These are phyloP conservation scores for Drosophila kuntzei DNA, from an alignment of 2,888 invertebrate genomes.

Conservation along the genomic window DNA sequence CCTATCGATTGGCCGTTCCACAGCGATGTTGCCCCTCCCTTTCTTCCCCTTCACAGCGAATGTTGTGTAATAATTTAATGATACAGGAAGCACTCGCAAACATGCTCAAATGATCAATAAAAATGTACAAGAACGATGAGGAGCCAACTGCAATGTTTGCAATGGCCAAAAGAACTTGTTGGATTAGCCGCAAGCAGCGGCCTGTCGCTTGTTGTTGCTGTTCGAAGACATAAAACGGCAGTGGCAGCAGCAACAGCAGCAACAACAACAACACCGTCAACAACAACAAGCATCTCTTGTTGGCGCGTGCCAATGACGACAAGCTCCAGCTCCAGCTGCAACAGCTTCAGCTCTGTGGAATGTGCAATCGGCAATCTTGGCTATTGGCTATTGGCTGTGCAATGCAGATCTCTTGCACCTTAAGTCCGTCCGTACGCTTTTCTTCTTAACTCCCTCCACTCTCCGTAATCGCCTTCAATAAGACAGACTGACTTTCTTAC, in stretches of 20 bases:
- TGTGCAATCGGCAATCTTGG: slow-evolving; percentile 67
- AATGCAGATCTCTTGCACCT: slow-evolving; percentile 23
- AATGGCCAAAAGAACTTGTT: slow-evolving; percentile 65
- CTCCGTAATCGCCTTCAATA: slow-evolving; percentile 46
- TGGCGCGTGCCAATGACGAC: slow-evolving; percentile 73
- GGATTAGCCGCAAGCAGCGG: slow-evolving; percentile 74
- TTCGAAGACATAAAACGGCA: slow-evolving; percentile 58
- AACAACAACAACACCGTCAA: slow-evolving; percentile 24
- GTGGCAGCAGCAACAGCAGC: slow-evolving; percentile 38
- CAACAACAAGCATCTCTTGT: slow-evolving; percentile 59
- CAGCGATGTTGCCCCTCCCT: slow-evolving; percentile 1
- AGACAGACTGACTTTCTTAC: slow-evolving; percentile 23
- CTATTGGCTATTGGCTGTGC: slow-evolving; percentile 28
- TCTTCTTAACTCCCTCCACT: background rate
- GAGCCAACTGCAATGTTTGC: slow-evolving; percentile 37
- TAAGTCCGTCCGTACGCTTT: background rate
- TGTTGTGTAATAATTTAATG: slow-evolving; percentile 81
- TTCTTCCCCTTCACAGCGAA: slow-evolving; percentile 28
- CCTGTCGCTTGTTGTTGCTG: slow-evolving; percentile 29
- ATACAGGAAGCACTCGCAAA: slow-evolving; percentile 81
- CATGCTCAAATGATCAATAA: slow-evolving; percentile 81
- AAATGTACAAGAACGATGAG: slow-evolving; percentile 67
- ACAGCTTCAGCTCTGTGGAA: slow-evolving; percentile 48
- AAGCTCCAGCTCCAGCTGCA: slow-evolving; percentile 7
- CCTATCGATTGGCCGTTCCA: slow-evolving; percentile 22